These are phyloP conservation scores for Macrobrachium nipponense DNA, from an alignment of 1,140 invertebrate species.

Conservation along the genomic window DNA sequence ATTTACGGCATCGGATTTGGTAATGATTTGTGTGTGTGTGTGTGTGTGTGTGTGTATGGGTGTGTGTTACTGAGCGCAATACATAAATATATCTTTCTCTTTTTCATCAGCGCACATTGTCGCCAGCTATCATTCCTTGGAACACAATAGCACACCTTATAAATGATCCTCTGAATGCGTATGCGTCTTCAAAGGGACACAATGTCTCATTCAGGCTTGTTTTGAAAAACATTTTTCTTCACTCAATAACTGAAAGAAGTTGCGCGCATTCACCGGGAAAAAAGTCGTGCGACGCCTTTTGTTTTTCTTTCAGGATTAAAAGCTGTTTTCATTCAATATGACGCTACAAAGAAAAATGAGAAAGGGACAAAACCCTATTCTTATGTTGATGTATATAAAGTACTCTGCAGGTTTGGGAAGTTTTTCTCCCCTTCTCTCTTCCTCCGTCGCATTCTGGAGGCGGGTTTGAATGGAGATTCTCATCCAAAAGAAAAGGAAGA, in stretches of 20 bases:
- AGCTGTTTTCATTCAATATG: slow-evolving; percentile 62
- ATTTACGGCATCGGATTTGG: background rate
- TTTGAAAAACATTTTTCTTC: slow-evolving; percentile 40
- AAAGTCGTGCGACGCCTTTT: slow-evolving; percentile 33
- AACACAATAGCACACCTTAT: slow-evolving; percentile 48
- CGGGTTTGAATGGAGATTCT: too few species aligned
- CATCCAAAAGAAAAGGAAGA: background rate
- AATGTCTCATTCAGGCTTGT: slow-evolving; percentile 46
- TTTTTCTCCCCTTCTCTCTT: slow-evolving; percentile 3
- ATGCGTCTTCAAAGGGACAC: slow-evolving; percentile 42
- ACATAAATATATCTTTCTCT: background rate
- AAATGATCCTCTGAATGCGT: slow-evolving; percentile 46
- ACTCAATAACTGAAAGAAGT: slow-evolving; percentile 54
- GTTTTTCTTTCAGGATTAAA: slow-evolving; percentile 50
- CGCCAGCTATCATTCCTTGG: background rate
- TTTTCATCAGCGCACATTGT: slow-evolving; percentile 34
- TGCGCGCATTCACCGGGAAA: slow-evolving; percentile 27
- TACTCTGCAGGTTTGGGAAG: slow-evolving; percentile 29
- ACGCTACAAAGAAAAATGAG: slow-evolving; percentile 46
- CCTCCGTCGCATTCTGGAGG: background rate
- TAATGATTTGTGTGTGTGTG: background rate
- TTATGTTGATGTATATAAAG: slow-evolving; percentile 32
- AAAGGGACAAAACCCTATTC: slow-evolving; percentile 47
- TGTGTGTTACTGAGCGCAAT: background rate
- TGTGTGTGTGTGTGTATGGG: background rate